Evolutionary conservation across 1,140 invertebrate genomes (phyloP), one percentile per base, ranked within the genome.

Genomic region (Thereuonema tuberculata): DNA sequence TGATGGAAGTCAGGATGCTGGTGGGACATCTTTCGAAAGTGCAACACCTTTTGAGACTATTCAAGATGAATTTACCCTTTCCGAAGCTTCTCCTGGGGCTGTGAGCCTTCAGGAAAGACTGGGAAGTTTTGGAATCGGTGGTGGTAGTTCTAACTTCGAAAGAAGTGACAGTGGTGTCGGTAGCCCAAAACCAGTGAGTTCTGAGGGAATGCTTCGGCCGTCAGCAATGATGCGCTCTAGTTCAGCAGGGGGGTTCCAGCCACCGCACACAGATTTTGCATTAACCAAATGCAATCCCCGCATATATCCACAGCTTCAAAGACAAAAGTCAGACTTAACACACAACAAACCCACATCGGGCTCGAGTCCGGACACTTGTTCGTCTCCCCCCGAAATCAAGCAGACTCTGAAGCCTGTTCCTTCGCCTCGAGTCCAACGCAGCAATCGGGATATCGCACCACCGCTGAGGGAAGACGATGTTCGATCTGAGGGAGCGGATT

Each of bases 241-340:
- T 55, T 72, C 72, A 20, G 67, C 69, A 12, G 67, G 71, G 59
- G 67, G 59, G 66, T 67, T 65, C 63, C 67, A 56, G 66, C 66
- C 46, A 57, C 65, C 43, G 43, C 24, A 17, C 47, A n/a, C 21
- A 14, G 21, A 46, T 9, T 21, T 58, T 3, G 37, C 5, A 14
- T 29, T 59, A 2, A 2, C 37, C 9, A 58, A 58, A 17, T 58
- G 5, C n/a, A 55, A 12, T 27, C 31, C 61, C 21, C 49, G 48
- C 2, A 28, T 59, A 17, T 54, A 50, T 37, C 61, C 31, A 29
- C 12, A 17, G 20, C 66, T 70, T 12, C 69, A 71, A 54, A 62
- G 74, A 58, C 74, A 76, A 56, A 75, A 75, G 59, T 74, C 73
- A 14, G 74, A 75, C 61, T 60, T 75, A 25, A 72, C 68, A 9